A percentile compares a stretch with the other conserved stretches of the same genome.
Conservation (phyloP, 2,797 vertebrate species). For the Valencia hispanica region DNA sequence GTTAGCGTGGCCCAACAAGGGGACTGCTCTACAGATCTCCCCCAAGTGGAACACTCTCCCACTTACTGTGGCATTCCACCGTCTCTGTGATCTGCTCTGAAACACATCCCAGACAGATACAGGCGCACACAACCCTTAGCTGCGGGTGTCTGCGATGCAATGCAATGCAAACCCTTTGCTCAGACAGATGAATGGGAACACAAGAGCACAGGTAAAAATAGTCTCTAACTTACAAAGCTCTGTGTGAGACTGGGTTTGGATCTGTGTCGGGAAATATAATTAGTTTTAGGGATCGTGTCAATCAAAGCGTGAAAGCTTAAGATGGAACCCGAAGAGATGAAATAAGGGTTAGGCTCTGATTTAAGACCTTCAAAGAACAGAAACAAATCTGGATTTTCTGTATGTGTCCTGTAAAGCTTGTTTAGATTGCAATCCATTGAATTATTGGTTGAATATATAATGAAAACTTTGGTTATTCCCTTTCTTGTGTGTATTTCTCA, state of each 20-base stretch:
- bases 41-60: conserved; percentile 63
- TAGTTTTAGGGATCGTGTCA: conserved; percentile 3
- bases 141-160: conserved; percentile 38
- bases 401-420: background rate
- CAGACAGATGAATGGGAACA: conserved; percentile 48
- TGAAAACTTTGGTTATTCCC: too few species aligned
- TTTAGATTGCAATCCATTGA: background rate
- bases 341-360: background rate
- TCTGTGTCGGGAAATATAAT: conserved; percentile 5
- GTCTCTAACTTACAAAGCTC: conserved; percentile 2
- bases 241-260: background rate
- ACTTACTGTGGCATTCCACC: conserved; percentile 66
- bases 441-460: background rate
- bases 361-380: background rate
- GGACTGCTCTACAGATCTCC: conserved; percentile 45
- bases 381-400: background rate
- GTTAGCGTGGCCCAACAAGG: conserved; percentile 51
- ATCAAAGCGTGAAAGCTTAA: background rate
- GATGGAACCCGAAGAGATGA: background rate
- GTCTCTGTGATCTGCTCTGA: conserved; percentile 66
- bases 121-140: conserved; percentile 32
- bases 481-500: too few species aligned
- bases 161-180: conserved; percentile 38
- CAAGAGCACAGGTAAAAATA: conserved; percentile 8
- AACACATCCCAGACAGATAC: conserved; percentile 57